Conservation (phyloP, 30 jellyfish, hydroid and myxozoan genomes). For the Morbakka virulenta region DNA sequence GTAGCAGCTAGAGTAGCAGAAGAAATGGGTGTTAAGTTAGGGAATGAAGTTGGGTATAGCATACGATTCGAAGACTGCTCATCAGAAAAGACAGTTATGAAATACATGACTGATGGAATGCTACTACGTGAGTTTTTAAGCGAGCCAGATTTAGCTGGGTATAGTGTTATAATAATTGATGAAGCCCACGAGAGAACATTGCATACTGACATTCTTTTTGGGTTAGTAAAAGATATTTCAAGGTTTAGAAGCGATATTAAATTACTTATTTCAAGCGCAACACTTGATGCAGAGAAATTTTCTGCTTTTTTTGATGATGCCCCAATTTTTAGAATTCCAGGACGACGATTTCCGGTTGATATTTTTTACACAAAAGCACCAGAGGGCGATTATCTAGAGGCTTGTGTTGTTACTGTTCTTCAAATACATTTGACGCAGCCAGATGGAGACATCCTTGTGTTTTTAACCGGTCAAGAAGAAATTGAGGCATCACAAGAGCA, state of each 20-base stretch:
- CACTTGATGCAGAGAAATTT: slow-evolving; percentile 98
- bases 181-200: slow-evolving; percentile 99
- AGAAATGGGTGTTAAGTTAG: slow-evolving; percentile 91
- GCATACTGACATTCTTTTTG: slow-evolving; percentile 98
- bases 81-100: slow-evolving; percentile 91
- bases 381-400: slow-evolving; percentile 98
- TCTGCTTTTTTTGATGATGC: slow-evolving; percentile 99
- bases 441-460: slow-evolving; percentile 93
- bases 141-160: slow-evolving; percentile 98
- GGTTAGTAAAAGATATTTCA: slow-evolving; percentile 97
- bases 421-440: slow-evolving; percentile 99
- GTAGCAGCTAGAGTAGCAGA: slow-evolving; percentile 99
- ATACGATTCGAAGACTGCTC: slow-evolving; percentile 98
- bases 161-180: slow-evolving; percentile 95
- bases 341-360: slow-evolving; percentile 98
- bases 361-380: slow-evolving; percentile 99
- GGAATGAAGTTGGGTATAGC: slow-evolving; percentile 99
- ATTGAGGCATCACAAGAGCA: slow-evolving; percentile 94
- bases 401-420: slow-evolving; percentile 97
- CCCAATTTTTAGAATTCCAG: slow-evolving; percentile 99
- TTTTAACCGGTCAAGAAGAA: slow-evolving; percentile 98
- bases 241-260: slow-evolving; percentile 93
- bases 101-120: slow-evolving; percentile 99
- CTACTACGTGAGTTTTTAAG: slow-evolving; percentile 96
- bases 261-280: slow-evolving; percentile 97